A percentile compares a stretch with the other conserved stretches of the same genome.
Evolutionary conservation across 2,113 vertebrate genomes (phyloP).

Genomic region (Phocoena sinus): DNA sequence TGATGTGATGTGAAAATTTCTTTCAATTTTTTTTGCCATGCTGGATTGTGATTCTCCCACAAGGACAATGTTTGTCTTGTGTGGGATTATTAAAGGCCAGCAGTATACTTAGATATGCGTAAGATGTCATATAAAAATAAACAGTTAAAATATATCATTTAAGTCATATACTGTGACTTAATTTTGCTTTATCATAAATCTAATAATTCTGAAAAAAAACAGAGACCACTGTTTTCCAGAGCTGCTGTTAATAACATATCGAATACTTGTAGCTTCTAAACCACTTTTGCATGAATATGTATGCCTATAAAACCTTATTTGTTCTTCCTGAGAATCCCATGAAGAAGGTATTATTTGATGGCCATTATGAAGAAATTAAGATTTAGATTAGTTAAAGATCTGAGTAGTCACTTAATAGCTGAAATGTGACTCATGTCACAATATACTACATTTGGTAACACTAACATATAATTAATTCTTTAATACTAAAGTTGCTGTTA

Average conservation of each 20-base stretch:
- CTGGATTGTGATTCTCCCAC: background rate
- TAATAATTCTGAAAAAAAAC: background rate
- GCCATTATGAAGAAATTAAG: background rate
- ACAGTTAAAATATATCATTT: background rate
- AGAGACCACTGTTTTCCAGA: background rate
- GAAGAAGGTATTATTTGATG: background rate
- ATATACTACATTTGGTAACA: background rate
- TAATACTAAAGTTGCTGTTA: background rate
- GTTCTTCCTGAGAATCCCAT: background rate
- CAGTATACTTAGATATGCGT: background rate
- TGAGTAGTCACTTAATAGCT: background rate
- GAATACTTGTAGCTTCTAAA: background rate
- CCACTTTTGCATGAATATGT: background rate
- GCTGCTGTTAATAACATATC: background rate
- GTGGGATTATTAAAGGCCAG: background rate
- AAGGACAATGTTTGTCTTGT: background rate
- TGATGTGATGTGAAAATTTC: background rate
- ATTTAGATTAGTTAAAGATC: background rate
- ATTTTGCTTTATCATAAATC: background rate
- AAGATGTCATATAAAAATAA: background rate
- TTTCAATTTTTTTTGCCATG: background rate
- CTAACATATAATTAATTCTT: background rate
- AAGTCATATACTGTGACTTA: background rate
- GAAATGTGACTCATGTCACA: background rate
- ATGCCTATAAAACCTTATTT: background rate